Conservation (phyloP, 2,113 vertebrate species). For the Columbina picui region DNA sequence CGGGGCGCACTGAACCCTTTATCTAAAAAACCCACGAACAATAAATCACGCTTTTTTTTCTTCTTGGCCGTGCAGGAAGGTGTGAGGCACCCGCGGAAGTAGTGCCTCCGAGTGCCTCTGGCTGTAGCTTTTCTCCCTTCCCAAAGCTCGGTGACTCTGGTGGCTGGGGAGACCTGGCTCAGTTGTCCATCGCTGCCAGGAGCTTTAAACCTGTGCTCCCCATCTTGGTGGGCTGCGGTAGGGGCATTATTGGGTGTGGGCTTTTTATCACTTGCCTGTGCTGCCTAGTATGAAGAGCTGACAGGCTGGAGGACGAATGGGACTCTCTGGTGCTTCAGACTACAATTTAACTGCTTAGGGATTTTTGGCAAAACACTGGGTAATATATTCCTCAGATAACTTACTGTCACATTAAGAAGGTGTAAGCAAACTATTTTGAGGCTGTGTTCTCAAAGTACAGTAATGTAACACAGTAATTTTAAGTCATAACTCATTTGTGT, state of each 20-base stretch:
- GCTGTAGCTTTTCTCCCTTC: fast-evolving
- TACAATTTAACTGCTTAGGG: fast-evolving
- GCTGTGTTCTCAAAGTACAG: neutral
- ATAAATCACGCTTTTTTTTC: neutral
- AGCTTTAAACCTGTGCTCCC: fast-evolving
- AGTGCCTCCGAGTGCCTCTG: neutral
- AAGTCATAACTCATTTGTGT: neutral
- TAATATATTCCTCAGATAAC: neutral
- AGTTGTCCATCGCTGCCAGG: fast-evolving
- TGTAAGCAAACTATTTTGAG: neutral
- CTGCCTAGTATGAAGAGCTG: fast-evolving
- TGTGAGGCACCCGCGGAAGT: no score
- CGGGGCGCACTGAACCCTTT: fast-evolving
- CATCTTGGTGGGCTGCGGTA: fast-evolving
- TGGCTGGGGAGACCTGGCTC: fast-evolving
- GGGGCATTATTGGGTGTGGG: fast-evolving
- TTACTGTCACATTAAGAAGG: fast-evolving
- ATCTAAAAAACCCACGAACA: neutral
- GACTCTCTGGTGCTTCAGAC: neutral
- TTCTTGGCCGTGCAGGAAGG: fast-evolving
- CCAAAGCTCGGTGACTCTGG: fast-evolving
- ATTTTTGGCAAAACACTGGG: neutral
- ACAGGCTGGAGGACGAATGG: fast-evolving
- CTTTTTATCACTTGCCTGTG: fast-evolving
- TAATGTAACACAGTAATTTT: neutral